phyloP scores from a whole-genome alignment of 2,888 invertebrate genomes.

The Aelia acuminata region DNA sequence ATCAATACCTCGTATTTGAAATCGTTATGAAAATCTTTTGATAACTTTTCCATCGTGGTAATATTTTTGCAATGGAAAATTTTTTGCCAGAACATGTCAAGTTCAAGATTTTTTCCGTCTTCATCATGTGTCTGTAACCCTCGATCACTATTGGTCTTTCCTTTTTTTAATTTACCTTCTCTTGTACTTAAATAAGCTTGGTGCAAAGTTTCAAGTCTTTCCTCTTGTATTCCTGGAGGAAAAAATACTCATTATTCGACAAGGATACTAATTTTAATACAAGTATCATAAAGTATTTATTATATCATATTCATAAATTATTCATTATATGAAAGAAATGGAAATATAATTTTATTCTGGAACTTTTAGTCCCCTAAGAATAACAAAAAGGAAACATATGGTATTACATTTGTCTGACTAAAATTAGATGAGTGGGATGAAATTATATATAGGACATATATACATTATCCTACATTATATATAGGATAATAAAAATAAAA shows the following conservation, averaged over 20 bases:
- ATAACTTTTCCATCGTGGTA: neutral
- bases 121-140: neutral
- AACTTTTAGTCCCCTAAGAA: no score
- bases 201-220: conserved; percentile 53
- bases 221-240: conserved; percentile 42
- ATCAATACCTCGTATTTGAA: conserved; percentile 51
- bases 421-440: no score
- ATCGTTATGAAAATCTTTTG: conserved; percentile 44
- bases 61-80: conserved; percentile 5
- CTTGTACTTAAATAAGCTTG: conserved; percentile 25
- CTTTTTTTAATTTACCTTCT: conserved; percentile 33
- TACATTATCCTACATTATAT: no score
- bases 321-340: no score
- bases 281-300: neutral
- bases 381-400: no score
- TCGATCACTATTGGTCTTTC: neutral
- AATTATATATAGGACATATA: no score
- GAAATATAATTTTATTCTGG: no score
- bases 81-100: conserved; percentile 51
- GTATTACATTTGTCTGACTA: no score
- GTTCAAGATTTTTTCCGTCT: conserved; percentile 11
- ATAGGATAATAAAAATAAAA: no score
- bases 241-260: neutral
- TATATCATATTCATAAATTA: no score
- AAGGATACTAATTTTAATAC: neutral